phyloP scores from a whole-genome alignment of 2,888 invertebrate species.

The Trichacis sp. region DNA sequence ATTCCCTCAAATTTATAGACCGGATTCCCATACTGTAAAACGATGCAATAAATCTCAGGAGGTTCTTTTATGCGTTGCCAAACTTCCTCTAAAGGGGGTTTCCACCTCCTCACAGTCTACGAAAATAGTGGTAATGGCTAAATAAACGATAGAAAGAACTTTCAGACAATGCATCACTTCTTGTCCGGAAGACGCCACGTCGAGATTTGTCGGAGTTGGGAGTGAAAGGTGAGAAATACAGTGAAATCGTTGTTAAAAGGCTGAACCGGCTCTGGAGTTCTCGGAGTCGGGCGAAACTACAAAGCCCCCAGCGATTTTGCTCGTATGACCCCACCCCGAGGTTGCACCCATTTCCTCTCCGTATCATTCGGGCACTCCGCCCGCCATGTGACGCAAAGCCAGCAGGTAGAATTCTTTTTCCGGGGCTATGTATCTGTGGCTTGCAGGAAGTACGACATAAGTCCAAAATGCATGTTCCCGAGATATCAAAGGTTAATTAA shows the following conservation, averaged over 20 bases:
- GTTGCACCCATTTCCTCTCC: conserved; percentile 28
- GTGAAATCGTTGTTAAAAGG: neutral
- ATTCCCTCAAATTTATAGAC: too few species aligned
- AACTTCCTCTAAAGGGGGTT: neutral
- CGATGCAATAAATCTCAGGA: too few species aligned
- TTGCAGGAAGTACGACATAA: too few species aligned
- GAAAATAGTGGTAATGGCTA: neutral
- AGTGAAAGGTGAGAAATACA: neutral
- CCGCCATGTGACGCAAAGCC: conserved; percentile 26
- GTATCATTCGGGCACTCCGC: neutral
- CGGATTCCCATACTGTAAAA: too few species aligned
- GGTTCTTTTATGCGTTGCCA: too few species aligned
- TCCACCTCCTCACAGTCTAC: too few species aligned
- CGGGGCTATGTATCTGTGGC: too few species aligned
- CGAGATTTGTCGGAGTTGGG: neutral
- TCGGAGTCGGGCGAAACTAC: neutral
- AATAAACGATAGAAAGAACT: neutral
- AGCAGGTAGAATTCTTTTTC: conserved; percentile 29
- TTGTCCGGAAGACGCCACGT: neutral
- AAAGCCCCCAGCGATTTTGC: conserved; percentile 1
- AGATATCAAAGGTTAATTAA: too few species aligned
- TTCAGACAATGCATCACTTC: neutral
- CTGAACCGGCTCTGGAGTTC: neutral
- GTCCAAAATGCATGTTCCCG: too few species aligned
- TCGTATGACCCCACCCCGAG: conserved; percentile 3